Evolutionary conservation across 2,797 vertebrate species (phyloP).

Genomic region (Leptoclinus maculatus): DNA sequence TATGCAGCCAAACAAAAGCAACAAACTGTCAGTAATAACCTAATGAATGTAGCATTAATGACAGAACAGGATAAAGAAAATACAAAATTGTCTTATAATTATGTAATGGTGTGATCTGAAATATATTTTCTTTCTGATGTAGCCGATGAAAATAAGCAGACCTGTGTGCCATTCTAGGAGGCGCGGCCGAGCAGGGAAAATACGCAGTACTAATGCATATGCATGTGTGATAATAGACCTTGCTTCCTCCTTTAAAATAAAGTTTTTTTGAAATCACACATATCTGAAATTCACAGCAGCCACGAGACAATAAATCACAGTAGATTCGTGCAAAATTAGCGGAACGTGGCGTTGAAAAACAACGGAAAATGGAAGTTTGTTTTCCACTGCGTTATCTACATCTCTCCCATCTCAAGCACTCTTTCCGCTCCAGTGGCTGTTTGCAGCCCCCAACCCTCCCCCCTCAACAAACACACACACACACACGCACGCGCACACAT

Average conservation of each 20-base stretch:
- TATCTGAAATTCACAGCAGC: conserved; percentile 29
- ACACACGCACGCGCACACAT: conserved; percentile 29
- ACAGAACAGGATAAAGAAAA: not conserved
- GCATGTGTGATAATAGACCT: conserved; percentile 80
- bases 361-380: conserved; percentile 80
- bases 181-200: conserved; percentile 83
- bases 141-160: conserved; percentile 17
- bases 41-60: conserved; percentile 44
- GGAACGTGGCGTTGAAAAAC: conserved; percentile 55
- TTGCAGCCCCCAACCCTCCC: conserved; percentile 64
- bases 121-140: conserved; percentile 8
- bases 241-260: conserved; percentile 54
- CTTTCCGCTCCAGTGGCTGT: conserved; percentile 83
- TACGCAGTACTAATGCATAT: conserved; percentile 88
- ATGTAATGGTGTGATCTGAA: not conserved
- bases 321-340: conserved; percentile 46
- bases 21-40: conserved; percentile 53
- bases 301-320: conserved; percentile 1
- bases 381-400: conserved; percentile 83
- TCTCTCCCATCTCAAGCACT: conserved; percentile 81
- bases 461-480: conserved; percentile 38
- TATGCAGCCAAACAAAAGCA: conserved; percentile 69
- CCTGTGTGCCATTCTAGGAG: conserved; percentile 66
- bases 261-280: conserved; percentile 42
- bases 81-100: not conserved